Evolutionary conservation across 1,140 invertebrate genomes (phyloP).

Genomic region (Drosophila subpulchrella): DNA sequence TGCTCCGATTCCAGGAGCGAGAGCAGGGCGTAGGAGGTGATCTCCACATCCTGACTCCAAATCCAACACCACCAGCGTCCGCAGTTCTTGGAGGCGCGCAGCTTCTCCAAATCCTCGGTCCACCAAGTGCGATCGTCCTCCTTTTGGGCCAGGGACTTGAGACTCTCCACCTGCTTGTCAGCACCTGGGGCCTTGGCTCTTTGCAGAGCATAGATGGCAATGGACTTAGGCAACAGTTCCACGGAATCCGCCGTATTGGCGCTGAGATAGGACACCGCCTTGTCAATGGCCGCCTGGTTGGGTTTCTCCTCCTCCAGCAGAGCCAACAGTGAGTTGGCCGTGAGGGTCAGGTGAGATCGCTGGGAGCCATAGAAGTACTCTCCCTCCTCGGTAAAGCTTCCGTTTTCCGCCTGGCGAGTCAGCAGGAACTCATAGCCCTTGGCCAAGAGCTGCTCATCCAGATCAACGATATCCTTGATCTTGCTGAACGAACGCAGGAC

Average conservation of each 20-base stretch:
- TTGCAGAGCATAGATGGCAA: slow-evolving; percentile 91
- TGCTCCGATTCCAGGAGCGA: slow-evolving; percentile 86
- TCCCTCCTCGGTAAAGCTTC: slow-evolving; percentile 93
- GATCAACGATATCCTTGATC: slow-evolving; percentile 91
- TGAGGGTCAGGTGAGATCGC: slow-evolving; percentile 87
- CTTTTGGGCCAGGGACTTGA: slow-evolving; percentile 59
- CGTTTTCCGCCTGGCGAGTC: slow-evolving; percentile 90
- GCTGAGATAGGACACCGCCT: slow-evolving; percentile 85
- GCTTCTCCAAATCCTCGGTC: slow-evolving; percentile 89
- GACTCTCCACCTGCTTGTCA: slow-evolving; percentile 45
- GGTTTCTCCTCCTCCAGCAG: slow-evolving; percentile 89
- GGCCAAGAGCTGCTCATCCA: slow-evolving; percentile 90
- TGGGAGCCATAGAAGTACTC: slow-evolving; percentile 89
- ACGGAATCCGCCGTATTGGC: slow-evolving; percentile 82
- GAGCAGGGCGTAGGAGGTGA: slow-evolving; percentile 90
- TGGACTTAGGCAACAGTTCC: slow-evolving; percentile 90
- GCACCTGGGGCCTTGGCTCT: slow-evolving; percentile 87
- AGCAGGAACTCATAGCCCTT: slow-evolving; percentile 92
- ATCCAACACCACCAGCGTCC: slow-evolving; percentile 86
- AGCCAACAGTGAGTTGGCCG: slow-evolving; percentile 91
- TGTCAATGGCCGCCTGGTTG: slow-evolving; percentile 72
- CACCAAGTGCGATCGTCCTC: slow-evolving; percentile 80
- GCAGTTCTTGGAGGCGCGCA: slow-evolving; percentile 88
- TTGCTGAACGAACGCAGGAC: slow-evolving; percentile 94
- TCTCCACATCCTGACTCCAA: slow-evolving; percentile 88